These are phyloP conservation scores for Xylophagus ater DNA, from an alignment of 2,888 invertebrate species.

Conservation along the genomic window DNA sequence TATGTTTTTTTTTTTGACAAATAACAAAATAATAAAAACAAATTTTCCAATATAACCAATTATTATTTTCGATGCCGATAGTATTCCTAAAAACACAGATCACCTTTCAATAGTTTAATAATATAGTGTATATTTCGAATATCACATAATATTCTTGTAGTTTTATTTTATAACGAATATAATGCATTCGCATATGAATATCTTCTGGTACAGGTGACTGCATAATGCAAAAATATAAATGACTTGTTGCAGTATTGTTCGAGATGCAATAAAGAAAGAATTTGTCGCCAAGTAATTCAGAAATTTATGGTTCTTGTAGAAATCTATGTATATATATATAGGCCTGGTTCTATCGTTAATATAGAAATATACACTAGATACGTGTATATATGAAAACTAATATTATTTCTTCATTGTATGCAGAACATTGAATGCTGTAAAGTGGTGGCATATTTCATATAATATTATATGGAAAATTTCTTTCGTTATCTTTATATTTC, in stretches of 20 bases:
- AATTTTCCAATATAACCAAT: too few species aligned
- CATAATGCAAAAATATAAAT: slow-evolving; percentile 23
- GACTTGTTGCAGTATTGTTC: slow-evolving; percentile 24
- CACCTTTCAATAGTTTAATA: too few species aligned
- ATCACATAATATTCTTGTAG: too few species aligned
- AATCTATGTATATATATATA: neutral
- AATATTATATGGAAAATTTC: slow-evolving; percentile 7
- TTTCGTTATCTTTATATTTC: slow-evolving; percentile 6
- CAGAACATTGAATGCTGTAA: slow-evolving; percentile 10
- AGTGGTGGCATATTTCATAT: slow-evolving; percentile 16
- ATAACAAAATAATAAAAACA: too few species aligned
- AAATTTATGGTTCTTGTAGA: slow-evolving; percentile 20
- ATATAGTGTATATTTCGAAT: too few species aligned
- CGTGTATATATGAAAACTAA: slow-evolving; percentile 9
- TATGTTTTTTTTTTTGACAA: too few species aligned
- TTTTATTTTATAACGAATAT: too few species aligned
- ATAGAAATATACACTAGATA: slow-evolving; percentile 5
- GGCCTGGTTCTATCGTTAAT: neutral
- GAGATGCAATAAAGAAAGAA: slow-evolving; percentile 23
- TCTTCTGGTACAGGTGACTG: slow-evolving; percentile 18
- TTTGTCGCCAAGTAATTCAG: slow-evolving; percentile 24
- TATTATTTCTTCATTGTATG: slow-evolving; percentile 18
- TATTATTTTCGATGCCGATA: too few species aligned
- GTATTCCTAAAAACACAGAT: too few species aligned
- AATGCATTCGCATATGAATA: too few species aligned